Evolutionary conservation across 2,888 invertebrate species (phyloP), one percentile per base, ranked within the genome.

Genomic region (Drosophila neutralis): DNA sequence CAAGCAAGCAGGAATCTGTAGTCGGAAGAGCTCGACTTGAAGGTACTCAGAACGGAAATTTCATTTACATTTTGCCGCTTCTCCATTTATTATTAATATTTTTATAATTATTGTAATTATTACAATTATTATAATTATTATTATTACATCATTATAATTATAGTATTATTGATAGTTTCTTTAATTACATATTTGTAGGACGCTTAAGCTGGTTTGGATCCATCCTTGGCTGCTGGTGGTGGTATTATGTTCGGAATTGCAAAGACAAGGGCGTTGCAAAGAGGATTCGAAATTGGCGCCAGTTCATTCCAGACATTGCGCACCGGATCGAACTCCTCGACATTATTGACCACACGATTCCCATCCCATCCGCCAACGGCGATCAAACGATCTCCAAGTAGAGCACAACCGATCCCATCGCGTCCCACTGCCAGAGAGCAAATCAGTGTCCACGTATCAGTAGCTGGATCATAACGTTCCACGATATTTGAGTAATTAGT

Each of bases 341-440:
- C 98, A 71, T 96, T 95, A 89, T 96, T 96, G 52, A 98, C 94
- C 92, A 98, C 98, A 83, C 96, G 10, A 3, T 33, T 0, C 0
- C 98, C 98, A 94, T 98, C 98, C 92, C 97, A 98, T 1, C 98
- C 98, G 31, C 98, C 98, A 31, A 96, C 95, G 48, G 96, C 96
- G 83, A 96, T 94, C 61, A 97, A 92, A 78, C 95, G 94, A 92
- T 97, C 96, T 24, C 93, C 98, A 13, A 98, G 95, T 38, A 97
- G 94, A 84, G 97, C 97, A 70, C 97, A 96, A 18, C 98, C 98
- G 69, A 98, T 96, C 8, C 98, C 97, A 94, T 98, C 98, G 38
- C 98, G 94, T 51, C 97, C 97, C 83, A 96, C 94, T 57, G 96
- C 96, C 89, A 98, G 95, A 6, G 96, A 95, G 29, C 98, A 97